Evolutionary conservation across 2,797 vertebrate species (phyloP).

Genomic region (Lacerta bilineata): DNA sequence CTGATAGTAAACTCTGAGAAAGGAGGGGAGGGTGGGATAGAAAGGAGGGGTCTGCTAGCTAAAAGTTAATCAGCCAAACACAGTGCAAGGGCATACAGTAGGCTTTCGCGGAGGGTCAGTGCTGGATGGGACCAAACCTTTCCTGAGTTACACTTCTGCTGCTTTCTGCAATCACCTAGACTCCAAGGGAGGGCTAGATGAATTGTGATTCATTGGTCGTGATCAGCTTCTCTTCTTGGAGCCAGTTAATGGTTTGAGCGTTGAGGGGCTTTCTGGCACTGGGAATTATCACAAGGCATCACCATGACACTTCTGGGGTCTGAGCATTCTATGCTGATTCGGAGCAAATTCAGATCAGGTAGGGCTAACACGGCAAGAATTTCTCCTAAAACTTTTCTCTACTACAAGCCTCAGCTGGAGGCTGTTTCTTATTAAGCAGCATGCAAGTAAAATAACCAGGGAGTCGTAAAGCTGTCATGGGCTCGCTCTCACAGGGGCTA

Average conservation of each 20-base stretch:
- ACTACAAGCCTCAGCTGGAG: constrained; percentile 41
- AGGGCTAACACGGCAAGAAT: constrained; percentile 79
- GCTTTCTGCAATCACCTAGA: constrained; percentile 69
- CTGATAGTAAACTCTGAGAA: constrained; percentile 77
- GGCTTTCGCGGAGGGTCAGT: constrained; percentile 81
- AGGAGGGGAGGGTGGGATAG: constrained; percentile 75
- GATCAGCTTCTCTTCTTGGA: constrained; percentile 76
- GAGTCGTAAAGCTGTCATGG: constrained; percentile 52
- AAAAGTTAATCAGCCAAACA: constrained; percentile 80
- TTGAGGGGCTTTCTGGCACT: constrained; percentile 81
- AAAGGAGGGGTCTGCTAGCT: constrained; percentile 79
- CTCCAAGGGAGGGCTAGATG: constrained; percentile 75
- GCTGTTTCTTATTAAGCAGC: constrained; percentile 65
- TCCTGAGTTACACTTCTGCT: constrained; percentile 71
- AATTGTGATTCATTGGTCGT: constrained; percentile 71
- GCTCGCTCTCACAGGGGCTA: constrained; percentile 56
- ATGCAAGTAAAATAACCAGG: constrained; percentile 42
- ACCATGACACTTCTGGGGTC: constrained; percentile 98
- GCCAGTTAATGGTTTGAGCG: constrained; percentile 79
- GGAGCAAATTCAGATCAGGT: constrained; percentile 99
- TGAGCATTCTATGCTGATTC: constrained; percentile 97
- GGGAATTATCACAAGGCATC: constrained; percentile 85
- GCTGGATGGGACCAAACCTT: constrained; percentile 88
- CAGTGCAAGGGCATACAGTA: constrained; percentile 78
- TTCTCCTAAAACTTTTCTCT: constrained; percentile 75